Evolutionary conservation across 2,113 vertebrate genomes (phyloP).

Genomic region (Plotosus lineatus): DNA sequence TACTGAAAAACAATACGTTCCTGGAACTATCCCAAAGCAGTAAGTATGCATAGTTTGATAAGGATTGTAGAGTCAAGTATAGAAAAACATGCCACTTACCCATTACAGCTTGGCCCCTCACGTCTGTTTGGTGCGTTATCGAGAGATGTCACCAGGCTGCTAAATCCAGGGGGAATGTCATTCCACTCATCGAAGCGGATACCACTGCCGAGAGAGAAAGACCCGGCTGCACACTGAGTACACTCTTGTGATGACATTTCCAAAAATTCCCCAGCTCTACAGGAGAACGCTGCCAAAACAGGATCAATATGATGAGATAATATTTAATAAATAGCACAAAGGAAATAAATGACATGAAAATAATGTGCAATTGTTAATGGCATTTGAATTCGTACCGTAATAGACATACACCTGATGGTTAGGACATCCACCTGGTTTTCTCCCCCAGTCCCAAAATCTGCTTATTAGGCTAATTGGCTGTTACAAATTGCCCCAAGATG

Average conservation of each 20-base stretch:
- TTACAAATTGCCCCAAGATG: too few relatives aligned
- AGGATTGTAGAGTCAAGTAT: too few relatives aligned
- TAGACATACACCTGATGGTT: not conserved
- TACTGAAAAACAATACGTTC: too few relatives aligned
- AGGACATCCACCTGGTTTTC: too few relatives aligned
- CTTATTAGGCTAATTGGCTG: too few relatives aligned
- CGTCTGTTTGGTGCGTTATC: conserved; percentile 72
- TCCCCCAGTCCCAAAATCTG: too few relatives aligned
- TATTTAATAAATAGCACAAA: not conserved
- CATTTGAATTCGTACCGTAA: not conserved
- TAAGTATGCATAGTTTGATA: too few relatives aligned
- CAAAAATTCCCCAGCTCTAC: conserved; percentile 89
- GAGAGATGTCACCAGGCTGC: conserved; percentile 84
- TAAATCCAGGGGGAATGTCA: conserved; percentile 88
- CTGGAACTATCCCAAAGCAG: too few relatives aligned
- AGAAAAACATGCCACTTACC: conserved; percentile 69
- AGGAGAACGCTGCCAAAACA: conserved; percentile 85
- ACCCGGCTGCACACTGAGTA: conserved; percentile 87
- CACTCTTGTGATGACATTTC: conserved; percentile 95
- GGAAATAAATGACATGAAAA: not conserved
- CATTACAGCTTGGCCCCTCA: conserved; percentile 78
- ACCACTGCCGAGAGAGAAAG: conserved; percentile 92
- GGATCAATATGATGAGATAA: not conserved
- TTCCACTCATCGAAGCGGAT: conserved; percentile 97
- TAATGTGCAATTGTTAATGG: not conserved